Base-by-base conservation (phyloP, 2,113 vertebrate species). In the Felis chaus region DNA sequence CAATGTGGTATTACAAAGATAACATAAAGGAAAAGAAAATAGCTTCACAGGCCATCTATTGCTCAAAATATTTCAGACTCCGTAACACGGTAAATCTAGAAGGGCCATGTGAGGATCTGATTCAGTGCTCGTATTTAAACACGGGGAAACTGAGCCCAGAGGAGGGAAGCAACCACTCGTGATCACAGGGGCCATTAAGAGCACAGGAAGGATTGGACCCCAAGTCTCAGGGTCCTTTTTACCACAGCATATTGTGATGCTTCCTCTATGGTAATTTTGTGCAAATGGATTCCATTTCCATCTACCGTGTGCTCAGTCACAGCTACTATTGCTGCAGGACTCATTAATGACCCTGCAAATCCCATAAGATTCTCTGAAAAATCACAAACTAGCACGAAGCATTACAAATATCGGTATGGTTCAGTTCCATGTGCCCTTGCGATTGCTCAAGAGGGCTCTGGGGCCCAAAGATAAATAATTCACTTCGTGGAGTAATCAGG, bases 301-400 rank as follows among this genome's bases (percentile, higher is more conserved):
- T 96, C 85, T 93, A 57, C 29, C 63, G 76, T 87, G 61, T 81
- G 91, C n/a, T 92, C 69, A 69, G 53, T 91, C 73, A 85, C 29
- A 91, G 53, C 82, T 39, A 65, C 65, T 21, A 57, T 7, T 7
- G 36, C 61, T 18, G 3, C 83, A 55, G 92, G 76, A 89, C 68
- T 94, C 96, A 92, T 87, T 80, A 92, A 96, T 55, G 69, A 73
- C 57, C 79, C 57, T 92, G 57, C 0, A 90, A 96, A 92, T 92
- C 90, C 92, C 68, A n/a, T n/a, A 96, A 81, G 84, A 48, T 31
- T 89, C 84, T 95, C 90, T 91, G 96, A 85, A 96, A 94, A 41
- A 95, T 97, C 88, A 85, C 80, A 84, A 50, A 92, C 87, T 36
- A 90, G 90, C 91, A 90, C 92, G 91, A 87, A 90, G 76, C 76